Conservation (phyloP, 1,140 invertebrate species). For the Rhopalosiphum maidis region DNA sequence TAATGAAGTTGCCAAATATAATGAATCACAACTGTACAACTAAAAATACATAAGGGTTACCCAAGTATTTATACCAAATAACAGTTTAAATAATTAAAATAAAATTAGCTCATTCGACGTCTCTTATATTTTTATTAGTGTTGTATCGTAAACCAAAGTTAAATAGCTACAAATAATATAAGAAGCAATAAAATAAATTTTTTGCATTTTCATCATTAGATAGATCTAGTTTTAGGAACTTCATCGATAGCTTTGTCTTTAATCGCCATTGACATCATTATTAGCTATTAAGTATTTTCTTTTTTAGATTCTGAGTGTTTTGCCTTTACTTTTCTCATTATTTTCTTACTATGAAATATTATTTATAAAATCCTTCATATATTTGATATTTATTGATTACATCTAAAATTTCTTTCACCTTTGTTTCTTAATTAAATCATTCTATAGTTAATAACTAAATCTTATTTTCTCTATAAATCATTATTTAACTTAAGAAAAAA, state of each 20-base stretch:
- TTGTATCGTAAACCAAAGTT: neutral
- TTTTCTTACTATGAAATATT: neutral
- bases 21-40: too few species aligned
- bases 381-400: neutral
- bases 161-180: too few species aligned
- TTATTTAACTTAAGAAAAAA: neutral
- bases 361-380: neutral
- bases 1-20: too few species aligned
- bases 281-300: neutral
- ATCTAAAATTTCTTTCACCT: neutral
- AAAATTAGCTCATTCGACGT: neutral
- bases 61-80: neutral
- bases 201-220: neutral
- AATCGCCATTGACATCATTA: neutral
- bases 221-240: too few species aligned
- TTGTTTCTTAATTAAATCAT: neutral
- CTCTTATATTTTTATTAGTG: neutral
- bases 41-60: too few species aligned
- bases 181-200: neutral
- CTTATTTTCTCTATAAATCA: neutral
- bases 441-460: neutral
- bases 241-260: neutral
- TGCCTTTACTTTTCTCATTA: neutral
- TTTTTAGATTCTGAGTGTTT: neutral
- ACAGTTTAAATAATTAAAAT: neutral